These are phyloP conservation scores for Nasonia giraulti DNA, from an alignment of 1,140 invertebrate species.

Conservation along the genomic window DNA sequence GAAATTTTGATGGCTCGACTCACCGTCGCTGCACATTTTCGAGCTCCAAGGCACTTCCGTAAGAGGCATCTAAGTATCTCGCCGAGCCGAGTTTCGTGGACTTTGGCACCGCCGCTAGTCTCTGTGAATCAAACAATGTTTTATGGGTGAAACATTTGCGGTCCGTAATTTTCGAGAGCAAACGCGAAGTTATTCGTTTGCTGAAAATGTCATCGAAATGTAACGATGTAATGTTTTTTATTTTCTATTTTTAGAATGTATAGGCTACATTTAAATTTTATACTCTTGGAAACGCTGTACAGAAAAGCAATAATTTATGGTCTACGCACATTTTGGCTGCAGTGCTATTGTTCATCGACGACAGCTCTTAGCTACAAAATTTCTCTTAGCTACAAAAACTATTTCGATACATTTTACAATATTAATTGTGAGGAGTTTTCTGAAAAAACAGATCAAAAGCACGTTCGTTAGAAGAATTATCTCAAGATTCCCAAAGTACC, in stretches of 20 bases:
- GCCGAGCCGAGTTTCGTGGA: constrained; percentile 57
- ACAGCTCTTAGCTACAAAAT: too few species aligned
- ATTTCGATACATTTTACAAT: too few species aligned
- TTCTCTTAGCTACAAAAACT: too few species aligned
- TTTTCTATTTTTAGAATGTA: not conserved
- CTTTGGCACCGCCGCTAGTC: constrained; percentile 56
- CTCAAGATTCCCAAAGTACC: too few species aligned
- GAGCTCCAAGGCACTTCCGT: constrained; percentile 59
- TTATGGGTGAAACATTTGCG: not conserved
- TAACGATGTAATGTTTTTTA: too few species aligned
- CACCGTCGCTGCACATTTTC: constrained; percentile 62
- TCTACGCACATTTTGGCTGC: not conserved
- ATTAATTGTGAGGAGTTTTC: too few species aligned
- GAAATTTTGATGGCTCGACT: not conserved
- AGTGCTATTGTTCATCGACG: too few species aligned
- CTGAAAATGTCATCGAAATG: too few species aligned
- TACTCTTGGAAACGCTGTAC: not conserved
- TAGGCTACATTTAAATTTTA: not conserved
- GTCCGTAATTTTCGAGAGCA: not conserved
- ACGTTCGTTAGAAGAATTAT: too few species aligned
- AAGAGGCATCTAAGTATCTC: constrained; percentile 58
- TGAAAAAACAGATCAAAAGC: too few species aligned
- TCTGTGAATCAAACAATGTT: constrained; percentile 55
- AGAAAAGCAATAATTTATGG: not conserved
- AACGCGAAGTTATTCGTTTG: not conserved